These are phyloP conservation scores for Laspeyria flexula DNA, from an alignment of 2,888 invertebrate species.

Conservation along the genomic window DNA sequence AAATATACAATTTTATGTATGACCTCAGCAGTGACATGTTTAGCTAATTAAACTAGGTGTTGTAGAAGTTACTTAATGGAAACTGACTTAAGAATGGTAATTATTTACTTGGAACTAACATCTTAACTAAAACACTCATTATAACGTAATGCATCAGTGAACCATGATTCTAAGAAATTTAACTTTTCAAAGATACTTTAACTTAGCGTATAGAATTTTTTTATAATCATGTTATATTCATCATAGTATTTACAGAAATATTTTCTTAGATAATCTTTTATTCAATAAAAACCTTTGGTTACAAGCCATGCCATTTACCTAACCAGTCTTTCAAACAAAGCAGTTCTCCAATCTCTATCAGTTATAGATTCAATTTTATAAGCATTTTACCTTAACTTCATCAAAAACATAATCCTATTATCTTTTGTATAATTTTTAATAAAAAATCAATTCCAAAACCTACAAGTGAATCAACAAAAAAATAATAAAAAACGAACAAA, in stretches of 20 bases:
- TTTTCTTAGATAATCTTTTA: too few species aligned
- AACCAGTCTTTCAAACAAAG: too few species aligned
- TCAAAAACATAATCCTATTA: neutral
- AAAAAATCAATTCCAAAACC: neutral
- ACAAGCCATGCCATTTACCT: too few species aligned
- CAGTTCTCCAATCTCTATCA: too few species aligned
- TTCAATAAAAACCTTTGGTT: too few species aligned
- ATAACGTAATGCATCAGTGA: neutral
- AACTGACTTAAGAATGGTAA: conserved; percentile 8
- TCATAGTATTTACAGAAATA: too few species aligned
- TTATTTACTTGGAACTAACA: conserved; percentile 1
- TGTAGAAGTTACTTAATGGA: conserved; percentile 8
- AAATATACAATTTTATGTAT: conserved; percentile 6
- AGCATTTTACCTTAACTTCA: too few species aligned
- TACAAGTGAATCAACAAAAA: conserved; percentile 4
- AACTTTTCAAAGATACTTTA: too few species aligned
- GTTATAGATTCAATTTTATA: too few species aligned
- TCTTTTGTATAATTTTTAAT: neutral
- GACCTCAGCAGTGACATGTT: conserved; percentile 13
- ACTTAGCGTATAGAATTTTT: too few species aligned
- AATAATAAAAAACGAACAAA: conserved; percentile 9
- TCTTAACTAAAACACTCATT: neutral
- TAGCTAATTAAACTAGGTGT: conserved; percentile 8
- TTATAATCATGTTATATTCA: too few species aligned
- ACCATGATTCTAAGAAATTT: neutral